Evolutionary conservation across 2,113 vertebrate genomes (phyloP).

Genomic region (Toxostoma redivivum): DNA sequence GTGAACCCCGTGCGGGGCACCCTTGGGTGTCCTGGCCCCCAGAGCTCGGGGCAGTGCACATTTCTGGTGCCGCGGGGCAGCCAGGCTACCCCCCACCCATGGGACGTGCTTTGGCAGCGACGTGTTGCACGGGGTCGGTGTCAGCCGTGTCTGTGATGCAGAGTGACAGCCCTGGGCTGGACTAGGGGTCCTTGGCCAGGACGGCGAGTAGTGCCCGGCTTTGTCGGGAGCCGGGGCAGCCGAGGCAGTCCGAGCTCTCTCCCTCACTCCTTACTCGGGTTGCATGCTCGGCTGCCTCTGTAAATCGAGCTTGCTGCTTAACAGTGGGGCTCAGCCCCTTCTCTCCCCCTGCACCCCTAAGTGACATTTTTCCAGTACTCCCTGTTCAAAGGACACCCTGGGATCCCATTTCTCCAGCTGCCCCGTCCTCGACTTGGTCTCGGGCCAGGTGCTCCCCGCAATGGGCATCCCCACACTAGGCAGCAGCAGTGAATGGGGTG

Average conservation of each 20-base stretch:
- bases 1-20: neutral
- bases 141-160: rapidly evolving
- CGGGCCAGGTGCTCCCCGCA: rapidly evolving
- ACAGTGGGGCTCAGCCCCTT: neutral
- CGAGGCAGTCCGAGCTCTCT: neutral
- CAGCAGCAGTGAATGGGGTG: rapidly evolving
- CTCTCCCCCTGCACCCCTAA: neutral
- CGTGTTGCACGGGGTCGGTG: rapidly evolving
- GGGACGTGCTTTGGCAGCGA: rapidly evolving
- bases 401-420: neutral
- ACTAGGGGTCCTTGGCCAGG: neutral
- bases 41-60: rapidly evolving
- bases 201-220: neutral
- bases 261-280: neutral
- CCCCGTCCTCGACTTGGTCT: rapidly evolving
- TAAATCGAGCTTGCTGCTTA: neutral
- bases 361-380: neutral
- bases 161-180: rapidly evolving
- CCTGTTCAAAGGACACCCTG: neutral
- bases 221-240: neutral
- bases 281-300: neutral
- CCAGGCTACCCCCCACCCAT: neutral
- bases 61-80: neutral
- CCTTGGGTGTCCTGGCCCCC: neutral
- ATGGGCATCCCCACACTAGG: rapidly evolving